These are phyloP conservation scores for Cebidichthys violaceus DNA, from an alignment of 2,113 vertebrate genomes.

Conservation along the genomic window DNA sequence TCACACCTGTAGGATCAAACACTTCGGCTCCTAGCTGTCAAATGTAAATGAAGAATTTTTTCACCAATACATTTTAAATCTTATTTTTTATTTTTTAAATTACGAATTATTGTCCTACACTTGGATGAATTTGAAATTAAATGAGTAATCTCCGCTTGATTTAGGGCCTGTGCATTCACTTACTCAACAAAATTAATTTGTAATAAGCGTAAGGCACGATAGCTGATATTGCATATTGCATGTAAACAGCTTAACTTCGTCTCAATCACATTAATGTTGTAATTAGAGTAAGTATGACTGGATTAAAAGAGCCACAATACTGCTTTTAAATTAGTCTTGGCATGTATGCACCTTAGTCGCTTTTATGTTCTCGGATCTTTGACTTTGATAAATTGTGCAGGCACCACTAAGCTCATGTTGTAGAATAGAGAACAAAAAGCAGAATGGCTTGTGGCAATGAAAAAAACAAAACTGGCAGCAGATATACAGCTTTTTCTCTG, in stretches of 20 bases:
- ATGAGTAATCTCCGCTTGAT: not conserved
- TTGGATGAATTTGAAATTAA: not conserved
- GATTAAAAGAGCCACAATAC: constrained; percentile 2
- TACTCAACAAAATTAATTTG: not conserved
- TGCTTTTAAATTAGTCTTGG: constrained; percentile 19
- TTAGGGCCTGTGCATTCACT: not conserved
- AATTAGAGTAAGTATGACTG: constrained; percentile 15
- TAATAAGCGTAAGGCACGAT: not conserved
- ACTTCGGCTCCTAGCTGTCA: not conserved
- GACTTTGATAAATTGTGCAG: not conserved
- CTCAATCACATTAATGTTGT: not conserved
- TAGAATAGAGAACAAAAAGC: not conserved
- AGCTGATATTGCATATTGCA: not conserved
- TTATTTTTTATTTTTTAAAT: not conserved
- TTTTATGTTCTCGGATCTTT: not conserved
- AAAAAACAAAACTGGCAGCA: not conserved
- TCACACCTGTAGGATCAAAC: not conserved
- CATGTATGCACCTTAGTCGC: not conserved
- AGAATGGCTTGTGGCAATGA: not conserved
- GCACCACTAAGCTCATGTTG: not conserved
- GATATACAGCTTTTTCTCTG: not conserved
- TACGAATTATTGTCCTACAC: not conserved
- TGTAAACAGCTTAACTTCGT: constrained; percentile 9
- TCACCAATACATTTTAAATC: not conserved
- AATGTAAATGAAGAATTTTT: not conserved